Conservation (phyloP, 2,888 invertebrate genomes). For the Rhopalosiphum nymphaeae region DNA sequence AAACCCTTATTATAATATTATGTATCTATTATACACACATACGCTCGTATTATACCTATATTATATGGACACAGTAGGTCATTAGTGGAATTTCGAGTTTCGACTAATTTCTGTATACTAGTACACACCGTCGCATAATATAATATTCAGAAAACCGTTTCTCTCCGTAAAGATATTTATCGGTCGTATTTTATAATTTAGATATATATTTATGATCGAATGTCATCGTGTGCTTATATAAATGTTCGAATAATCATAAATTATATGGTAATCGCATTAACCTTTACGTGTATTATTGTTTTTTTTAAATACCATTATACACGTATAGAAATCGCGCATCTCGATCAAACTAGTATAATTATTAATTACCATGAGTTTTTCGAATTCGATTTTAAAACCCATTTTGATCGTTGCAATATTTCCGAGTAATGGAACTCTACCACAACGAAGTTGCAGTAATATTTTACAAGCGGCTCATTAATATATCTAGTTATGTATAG, state of each 20-base stretch:
- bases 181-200: neutral
- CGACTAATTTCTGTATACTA: neutral
- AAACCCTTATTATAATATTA: neutral
- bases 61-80: neutral
- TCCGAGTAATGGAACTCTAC: neutral
- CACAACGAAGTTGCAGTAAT: neutral
- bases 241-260: neutral
- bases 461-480: neutral
- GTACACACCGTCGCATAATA: neutral
- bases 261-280: neutral
- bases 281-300: neutral
- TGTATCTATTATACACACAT: neutral
- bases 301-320: neutral
- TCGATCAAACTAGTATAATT: neutral
- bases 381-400: neutral
- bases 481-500: neutral
- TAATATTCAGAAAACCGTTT: neutral
- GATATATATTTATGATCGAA: constrained; percentile 4
- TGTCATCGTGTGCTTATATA: neutral
- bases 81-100: neutral
- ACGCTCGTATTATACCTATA: neutral
- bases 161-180: neutral
- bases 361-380: neutral
- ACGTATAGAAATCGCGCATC: neutral
- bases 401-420: neutral